Base-by-base conservation (phyloP, 2,113 vertebrate species). In the Pteropus alecto region DNA sequence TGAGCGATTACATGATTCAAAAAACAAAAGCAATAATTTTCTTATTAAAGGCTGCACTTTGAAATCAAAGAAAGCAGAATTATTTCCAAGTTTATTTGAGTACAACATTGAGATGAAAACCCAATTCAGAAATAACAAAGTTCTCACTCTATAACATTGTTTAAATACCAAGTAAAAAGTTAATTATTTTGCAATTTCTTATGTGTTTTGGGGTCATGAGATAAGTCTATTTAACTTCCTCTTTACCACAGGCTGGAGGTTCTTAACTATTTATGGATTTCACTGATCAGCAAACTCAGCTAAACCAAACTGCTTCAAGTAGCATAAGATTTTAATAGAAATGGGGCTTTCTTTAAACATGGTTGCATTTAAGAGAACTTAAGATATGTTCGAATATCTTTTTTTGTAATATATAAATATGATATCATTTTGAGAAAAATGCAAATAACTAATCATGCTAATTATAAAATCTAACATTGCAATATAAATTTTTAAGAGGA, bases 161-260 rank as follows among this genome's bases (percentile, higher is more conserved):
- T 86, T 90, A 82, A 92, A 79, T 73, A 70, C n/a, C 28, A 96
- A 92, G 63, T 73, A 74, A 95, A 97, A 96, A 61, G 12, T 48
- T 76, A 63, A 94, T 86, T 94, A 91, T 86, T 95, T 94, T 96
- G 85, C 71, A 92, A 68, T 71, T 94, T 91, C 86, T 58, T 5
- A 76, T 93, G 70, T 87, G 93, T 92, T 83, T 93, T 67, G 18
- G 61, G 93, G 79, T 96, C 92, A 96, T 43, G 71, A 94, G 88
- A 93, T 92, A 70, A 90, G 63, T 96, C 87, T 87, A 3, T 54
- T 85, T 96, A 70, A 95, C 95, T 97, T 97, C 96, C 90, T 97
- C 93, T 97, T 97, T 85, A 93, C 26, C 54, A 48, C 10, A 13
- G 74, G 54, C 79, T 87, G 30, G 46, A 92, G 87, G 13, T 18